These are phyloP conservation scores for Drosophila meridionalis DNA, from an alignment of 2,888 invertebrate species.

Conservation along the genomic window DNA sequence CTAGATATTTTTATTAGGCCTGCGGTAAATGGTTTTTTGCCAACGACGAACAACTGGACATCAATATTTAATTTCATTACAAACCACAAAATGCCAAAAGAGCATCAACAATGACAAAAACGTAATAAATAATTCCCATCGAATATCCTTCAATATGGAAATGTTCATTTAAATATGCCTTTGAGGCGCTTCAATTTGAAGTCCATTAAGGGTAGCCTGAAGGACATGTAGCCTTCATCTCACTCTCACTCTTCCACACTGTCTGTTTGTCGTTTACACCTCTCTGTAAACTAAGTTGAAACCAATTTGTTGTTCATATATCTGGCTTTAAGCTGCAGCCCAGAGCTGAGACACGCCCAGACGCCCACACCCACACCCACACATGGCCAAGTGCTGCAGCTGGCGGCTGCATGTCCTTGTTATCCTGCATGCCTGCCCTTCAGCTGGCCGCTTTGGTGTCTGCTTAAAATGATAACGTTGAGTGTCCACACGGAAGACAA, in stretches of 20 bases:
- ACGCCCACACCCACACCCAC: neutral
- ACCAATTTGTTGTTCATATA: slow-evolving; percentile 49
- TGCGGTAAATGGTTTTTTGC: slow-evolving; percentile 51
- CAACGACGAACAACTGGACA: slow-evolving; percentile 24
- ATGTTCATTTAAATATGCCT: slow-evolving; percentile 12
- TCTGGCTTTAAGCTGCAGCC: slow-evolving; percentile 50
- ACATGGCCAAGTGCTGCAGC: slow-evolving; percentile 7
- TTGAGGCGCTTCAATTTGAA: slow-evolving; percentile 13
- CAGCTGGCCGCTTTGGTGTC: slow-evolving; percentile 52
- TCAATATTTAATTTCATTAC: slow-evolving; percentile 79
- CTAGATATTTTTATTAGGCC: slow-evolving; percentile 62
- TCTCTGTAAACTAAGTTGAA: slow-evolving; percentile 52
- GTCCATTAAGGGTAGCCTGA: slow-evolving; percentile 45
- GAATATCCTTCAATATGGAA: slow-evolving; percentile 43
- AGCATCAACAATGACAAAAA: slow-evolving; percentile 63
- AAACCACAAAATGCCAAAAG: slow-evolving; percentile 61
- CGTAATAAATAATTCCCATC: slow-evolving; percentile 66
- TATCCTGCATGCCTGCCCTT: slow-evolving; percentile 14
- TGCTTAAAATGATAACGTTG: slow-evolving; percentile 79
- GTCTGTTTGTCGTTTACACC: slow-evolving; percentile 54
- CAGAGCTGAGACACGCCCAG: slow-evolving; percentile 19
- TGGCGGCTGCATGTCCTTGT: slow-evolving; percentile 43
- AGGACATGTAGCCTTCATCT: neutral
- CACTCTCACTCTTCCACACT: neutral
- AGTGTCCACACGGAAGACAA: slow-evolving; percentile 68